Conservation (phyloP, 2,113 vertebrate genomes). For the Todiramphus chloris region DNA sequence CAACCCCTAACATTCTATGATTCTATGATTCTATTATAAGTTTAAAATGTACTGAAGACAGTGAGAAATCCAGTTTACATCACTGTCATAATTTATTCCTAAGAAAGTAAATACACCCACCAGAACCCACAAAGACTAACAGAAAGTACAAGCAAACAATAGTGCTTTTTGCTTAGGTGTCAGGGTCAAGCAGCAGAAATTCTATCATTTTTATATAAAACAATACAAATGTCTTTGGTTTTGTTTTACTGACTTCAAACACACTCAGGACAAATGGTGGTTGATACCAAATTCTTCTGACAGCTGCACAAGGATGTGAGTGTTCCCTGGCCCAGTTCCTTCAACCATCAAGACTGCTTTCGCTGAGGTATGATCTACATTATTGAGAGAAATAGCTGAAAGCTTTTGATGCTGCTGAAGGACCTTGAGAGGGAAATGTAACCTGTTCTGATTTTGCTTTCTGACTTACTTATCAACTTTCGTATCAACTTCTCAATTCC, state of each 20-base stretch:
- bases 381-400: neutral
- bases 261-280: neutral
- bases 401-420: neutral
- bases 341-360: neutral
- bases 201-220: neutral
- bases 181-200: neutral
- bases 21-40: neutral
- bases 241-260: neutral
- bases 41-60: neutral
- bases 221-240: neutral
- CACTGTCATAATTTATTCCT: neutral
- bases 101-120: neutral
- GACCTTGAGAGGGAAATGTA: neutral
- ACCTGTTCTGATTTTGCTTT: neutral
- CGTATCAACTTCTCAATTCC: neutral
- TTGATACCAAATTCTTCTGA: neutral
- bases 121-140: neutral
- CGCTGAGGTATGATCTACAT: neutral
- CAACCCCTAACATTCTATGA: no score
- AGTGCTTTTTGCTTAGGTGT: neutral
- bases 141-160: neutral
- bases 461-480: neutral
- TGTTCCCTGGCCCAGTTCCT: neutral
- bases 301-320: neutral
- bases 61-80: neutral